Evolutionary conservation across 2,888 invertebrate genomes (phyloP).

Genomic region (Macrostomum cliftonense): DNA sequence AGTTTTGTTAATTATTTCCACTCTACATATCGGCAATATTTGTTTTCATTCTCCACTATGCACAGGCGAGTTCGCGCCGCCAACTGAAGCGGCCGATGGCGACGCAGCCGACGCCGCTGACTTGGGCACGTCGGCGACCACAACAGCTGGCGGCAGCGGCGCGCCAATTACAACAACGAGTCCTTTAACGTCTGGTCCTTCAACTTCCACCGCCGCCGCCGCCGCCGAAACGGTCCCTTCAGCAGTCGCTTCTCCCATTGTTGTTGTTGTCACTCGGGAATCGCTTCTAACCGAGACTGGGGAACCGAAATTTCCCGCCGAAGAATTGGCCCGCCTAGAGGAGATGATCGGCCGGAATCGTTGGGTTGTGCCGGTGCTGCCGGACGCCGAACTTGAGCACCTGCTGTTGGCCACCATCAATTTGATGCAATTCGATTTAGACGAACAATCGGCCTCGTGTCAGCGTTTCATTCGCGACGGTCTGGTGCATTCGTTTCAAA

Average conservation of each 20-base stretch:
- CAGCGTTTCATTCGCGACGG: conserved; percentile 85
- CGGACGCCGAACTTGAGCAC: conserved; percentile 67
- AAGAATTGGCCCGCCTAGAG: conserved; percentile 66
- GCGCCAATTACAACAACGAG: not conserved
- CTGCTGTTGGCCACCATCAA: conserved; percentile 70
- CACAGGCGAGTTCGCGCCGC: not conserved
- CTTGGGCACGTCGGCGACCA: no score
- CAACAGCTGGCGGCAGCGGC: conserved; percentile 14
- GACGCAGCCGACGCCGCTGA: not conserved
- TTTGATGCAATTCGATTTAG: conserved; percentile 49
- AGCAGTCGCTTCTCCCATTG: conserved; percentile 10
- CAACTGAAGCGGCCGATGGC: conserved; percentile 10
- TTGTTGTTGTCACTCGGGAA: conserved; percentile 16
- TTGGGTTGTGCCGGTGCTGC: conserved; percentile 90
- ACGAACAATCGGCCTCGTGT: conserved; percentile 68
- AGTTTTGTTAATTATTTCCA: no score
- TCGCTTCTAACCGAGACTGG: conserved; percentile 21
- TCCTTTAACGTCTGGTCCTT: no score
- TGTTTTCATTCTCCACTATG: no score
- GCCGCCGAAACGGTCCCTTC: no score
- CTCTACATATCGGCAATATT: no score
- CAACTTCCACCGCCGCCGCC: conserved; percentile 22
- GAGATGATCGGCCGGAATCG: conserved; percentile 85
- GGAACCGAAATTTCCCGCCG: conserved; percentile 55
- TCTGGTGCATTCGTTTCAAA: conserved; percentile 75